Conservation (phyloP, 2,797 vertebrate genomes). For the Girardinus metallicus region DNA sequence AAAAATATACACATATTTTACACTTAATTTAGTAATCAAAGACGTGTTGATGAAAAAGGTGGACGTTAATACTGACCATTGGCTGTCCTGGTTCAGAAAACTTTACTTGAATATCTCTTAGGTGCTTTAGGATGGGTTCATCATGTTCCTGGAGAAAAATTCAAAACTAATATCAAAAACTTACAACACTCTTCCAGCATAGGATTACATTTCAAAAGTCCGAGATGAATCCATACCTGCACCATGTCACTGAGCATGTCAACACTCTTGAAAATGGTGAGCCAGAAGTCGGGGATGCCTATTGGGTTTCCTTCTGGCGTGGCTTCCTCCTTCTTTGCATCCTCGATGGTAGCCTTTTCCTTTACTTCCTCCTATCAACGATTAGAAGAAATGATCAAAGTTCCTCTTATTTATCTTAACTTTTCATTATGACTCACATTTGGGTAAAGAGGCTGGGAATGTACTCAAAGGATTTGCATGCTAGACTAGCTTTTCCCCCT, state of each 20-base stretch:
- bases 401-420: neutral
- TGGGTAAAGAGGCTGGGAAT: neutral
- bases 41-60: neutral
- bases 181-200: neutral
- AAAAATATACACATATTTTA: neutral
- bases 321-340: slow-evolving; percentile 86
- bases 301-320: slow-evolving; percentile 83
- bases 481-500: neutral
- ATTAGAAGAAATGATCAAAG: slow-evolving; percentile 14
- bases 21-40: neutral
- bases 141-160: slow-evolving; percentile 87
- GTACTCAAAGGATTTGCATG: neutral
- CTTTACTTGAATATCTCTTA: slow-evolving; percentile 95
- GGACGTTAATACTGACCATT: slow-evolving; percentile 85
- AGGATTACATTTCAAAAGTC: neutral
- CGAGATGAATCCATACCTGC: slow-evolving; percentile 75
- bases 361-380: slow-evolving; percentile 87
- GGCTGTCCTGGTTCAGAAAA: slow-evolving; percentile 93
- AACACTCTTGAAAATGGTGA: slow-evolving; percentile 95
- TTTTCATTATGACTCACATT: neutral
- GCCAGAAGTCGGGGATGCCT: slow-evolving; percentile 98
- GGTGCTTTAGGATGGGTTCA: slow-evolving; percentile 94
- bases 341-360: slow-evolving; percentile 89
- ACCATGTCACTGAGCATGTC: slow-evolving; percentile 96
- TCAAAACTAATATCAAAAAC: slow-evolving; percentile 12